Evolutionary conservation across 2,797 vertebrate species (phyloP), one percentile per base, ranked within the genome.

Genomic region (Nyctalus aviator): DNA sequence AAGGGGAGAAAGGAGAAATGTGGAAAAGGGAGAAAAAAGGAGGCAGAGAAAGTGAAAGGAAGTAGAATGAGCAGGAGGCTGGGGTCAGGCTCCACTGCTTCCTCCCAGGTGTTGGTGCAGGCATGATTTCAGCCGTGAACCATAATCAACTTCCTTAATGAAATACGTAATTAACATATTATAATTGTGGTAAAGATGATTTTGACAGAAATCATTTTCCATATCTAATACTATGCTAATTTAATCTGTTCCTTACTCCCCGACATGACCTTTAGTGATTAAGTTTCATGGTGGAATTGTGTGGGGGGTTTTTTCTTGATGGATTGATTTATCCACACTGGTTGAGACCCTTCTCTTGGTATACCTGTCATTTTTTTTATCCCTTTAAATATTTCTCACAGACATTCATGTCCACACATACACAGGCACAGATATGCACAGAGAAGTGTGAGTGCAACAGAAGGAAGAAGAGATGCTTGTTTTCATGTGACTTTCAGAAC

Each of bases 161-260:
- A 99, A 99, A 99, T 99, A 99, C 98, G 98, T 99, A 99, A 99
- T 99, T 99, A 99, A 99, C 99, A 99, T 99, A 99, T 99, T 99
- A 99, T 99, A 99, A 99, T 99, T 99, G 99, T 99, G 99, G 99
- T 98, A 99, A 98, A 98, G 99, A 99, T 99, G 99, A 99, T 99
- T 99, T 99, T 99, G 99, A 99, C 99, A 99, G 99, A 99, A 99
- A 99, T 99, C 99, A 99, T 99, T 99, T 99, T 99, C 99, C 99
- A 99, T 99, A 99, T 99, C 99, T 99, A 99, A 99, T 99, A 99
- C 99, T 99, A 99, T 99, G 99, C 99, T 99, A 99, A 99, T 99
- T 99, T 99, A 99, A 99, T 99, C 99, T 99, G 99, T 99, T 99
- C 99, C 99, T 99, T 98, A 99, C 99, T 99, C 99, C 99, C 98